phyloP scores from a whole-genome alignment of 2,888 invertebrate species.

The Strigamia crassipes region DNA sequence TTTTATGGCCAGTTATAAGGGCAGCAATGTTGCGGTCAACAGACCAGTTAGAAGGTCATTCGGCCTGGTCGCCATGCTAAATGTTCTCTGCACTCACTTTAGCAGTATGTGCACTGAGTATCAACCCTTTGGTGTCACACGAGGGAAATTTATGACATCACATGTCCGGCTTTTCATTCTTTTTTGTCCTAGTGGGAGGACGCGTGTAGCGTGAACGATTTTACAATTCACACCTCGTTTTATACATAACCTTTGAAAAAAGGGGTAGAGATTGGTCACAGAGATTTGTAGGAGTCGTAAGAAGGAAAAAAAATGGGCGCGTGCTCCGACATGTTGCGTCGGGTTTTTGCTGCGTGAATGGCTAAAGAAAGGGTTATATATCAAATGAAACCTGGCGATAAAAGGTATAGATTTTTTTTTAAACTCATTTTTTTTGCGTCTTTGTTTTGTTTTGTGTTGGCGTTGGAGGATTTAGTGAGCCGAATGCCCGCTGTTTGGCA shows the following conservation, averaged over 20 bases:
- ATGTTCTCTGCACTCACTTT: slow-evolving; percentile 16
- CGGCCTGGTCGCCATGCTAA: neutral
- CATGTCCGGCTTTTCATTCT: neutral
- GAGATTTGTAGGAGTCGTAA: neutral
- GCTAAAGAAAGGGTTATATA: slow-evolving; percentile 25
- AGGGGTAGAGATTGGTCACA: slow-evolving; percentile 33
- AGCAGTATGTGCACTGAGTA: neutral
- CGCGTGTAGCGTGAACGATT: neutral
- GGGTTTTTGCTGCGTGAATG: slow-evolving; percentile 23
- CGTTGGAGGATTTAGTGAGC: neutral
- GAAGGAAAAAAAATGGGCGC: slow-evolving; percentile 13
- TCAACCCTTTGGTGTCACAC: slow-evolving; percentile 18
- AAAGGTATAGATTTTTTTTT: neutral
- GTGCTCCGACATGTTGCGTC: slow-evolving; percentile 8
- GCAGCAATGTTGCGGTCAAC: slow-evolving; percentile 21
- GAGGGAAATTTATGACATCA: slow-evolving; percentile 34
- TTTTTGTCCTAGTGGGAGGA: neutral
- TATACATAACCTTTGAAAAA: slow-evolving; percentile 18
- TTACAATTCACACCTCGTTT: slow-evolving; percentile 36
- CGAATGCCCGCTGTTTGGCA: neutral
- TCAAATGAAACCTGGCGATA: slow-evolving; percentile 3
- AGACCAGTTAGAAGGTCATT: slow-evolving; percentile 16
- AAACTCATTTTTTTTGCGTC: neutral
- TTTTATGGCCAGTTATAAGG: slow-evolving; percentile 8
- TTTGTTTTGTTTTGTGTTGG: neutral